phyloP scores from a whole-genome alignment of 2,888 invertebrate genomes.

The Adela reaumurella region DNA sequence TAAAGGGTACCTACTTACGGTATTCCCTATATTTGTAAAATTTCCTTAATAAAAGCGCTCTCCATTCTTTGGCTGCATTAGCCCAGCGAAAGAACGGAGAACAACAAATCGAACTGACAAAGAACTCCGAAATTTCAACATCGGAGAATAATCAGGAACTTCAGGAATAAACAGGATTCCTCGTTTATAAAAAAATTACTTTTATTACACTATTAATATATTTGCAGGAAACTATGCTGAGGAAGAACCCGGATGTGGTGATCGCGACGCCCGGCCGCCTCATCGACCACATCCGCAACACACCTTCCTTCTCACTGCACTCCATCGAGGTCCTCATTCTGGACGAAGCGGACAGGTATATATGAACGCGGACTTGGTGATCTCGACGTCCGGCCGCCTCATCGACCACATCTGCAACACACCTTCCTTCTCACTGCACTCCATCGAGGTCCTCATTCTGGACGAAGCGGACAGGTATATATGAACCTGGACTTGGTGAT shows the following conservation, averaged over 20 bases:
- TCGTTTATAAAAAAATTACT: too few species aligned
- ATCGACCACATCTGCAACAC: slow-evolving; percentile 97
- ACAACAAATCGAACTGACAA: too few species aligned
- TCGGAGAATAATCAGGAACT: too few species aligned
- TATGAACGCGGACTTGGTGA: slow-evolving; percentile 97
- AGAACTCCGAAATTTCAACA: too few species aligned
- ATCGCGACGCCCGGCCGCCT: slow-evolving; percentile 98
- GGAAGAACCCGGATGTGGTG: slow-evolving; percentile 88
- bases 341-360: slow-evolving; percentile 67
- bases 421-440: slow-evolving; percentile 84
- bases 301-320: slow-evolving; percentile 86
- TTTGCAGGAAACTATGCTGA: slow-evolving; percentile 68
- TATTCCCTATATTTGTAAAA: too few species aligned
- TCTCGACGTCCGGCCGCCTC: slow-evolving; percentile 96
- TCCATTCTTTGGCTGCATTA: too few species aligned
- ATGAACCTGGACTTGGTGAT: slow-evolving; percentile 98
- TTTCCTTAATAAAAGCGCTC: too few species aligned
- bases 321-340: slow-evolving; percentile 81
- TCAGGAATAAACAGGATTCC: too few species aligned
- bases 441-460: slow-evolving; percentile 78
- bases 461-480: slow-evolving; percentile 69
- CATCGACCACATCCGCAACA: slow-evolving; percentile 95
- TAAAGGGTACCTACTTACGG: too few species aligned
- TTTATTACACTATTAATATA: too few species aligned
- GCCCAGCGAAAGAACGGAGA: too few species aligned